These are phyloP conservation scores for Eueremaeus valkanovi DNA, from an alignment of 2,888 invertebrate genomes.

Conservation along the genomic window DNA sequence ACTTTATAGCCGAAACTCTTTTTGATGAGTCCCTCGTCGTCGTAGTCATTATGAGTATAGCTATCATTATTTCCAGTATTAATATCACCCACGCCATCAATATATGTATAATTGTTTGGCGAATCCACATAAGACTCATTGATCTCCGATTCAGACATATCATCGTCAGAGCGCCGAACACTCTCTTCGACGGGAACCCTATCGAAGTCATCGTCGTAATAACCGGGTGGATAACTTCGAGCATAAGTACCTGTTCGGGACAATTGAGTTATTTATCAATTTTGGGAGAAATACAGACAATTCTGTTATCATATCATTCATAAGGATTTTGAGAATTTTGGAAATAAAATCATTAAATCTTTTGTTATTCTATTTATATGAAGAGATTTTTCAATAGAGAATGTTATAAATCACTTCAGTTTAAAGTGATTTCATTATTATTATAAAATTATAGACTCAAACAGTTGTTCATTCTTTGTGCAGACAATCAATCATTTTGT, in stretches of 20 bases:
- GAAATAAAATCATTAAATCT: too few relatives aligned
- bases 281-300: too few relatives aligned
- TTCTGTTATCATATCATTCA: too few relatives aligned
- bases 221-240: conserved; percentile 20
- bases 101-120: neutral
- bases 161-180: neutral
- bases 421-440: neutral
- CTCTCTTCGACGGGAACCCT: neutral
- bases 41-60: conserved; percentile 11
- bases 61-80: neutral
- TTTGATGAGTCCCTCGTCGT: conserved; percentile 40
- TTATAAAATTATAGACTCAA: neutral
- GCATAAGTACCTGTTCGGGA: conserved; percentile 11
- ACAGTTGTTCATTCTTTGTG: neutral
- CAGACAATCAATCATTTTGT: neutral
- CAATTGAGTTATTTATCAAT: neutral
- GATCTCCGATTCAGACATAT: neutral
- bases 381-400: too few relatives aligned
- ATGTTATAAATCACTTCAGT: too few relatives aligned
- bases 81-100: conserved; percentile 15
- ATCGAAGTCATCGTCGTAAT: conserved; percentile 6
- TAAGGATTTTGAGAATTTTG: too few relatives aligned
- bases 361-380: too few relatives aligned
- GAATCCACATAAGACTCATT: neutral
- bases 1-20: conserved; percentile 46